Percentiles rank a stretch among this genome's conserved stretches.
These are phyloP conservation scores for Sipha flava DNA, from an alignment of 1,140 invertebrate genomes.

Conservation along the genomic window DNA sequence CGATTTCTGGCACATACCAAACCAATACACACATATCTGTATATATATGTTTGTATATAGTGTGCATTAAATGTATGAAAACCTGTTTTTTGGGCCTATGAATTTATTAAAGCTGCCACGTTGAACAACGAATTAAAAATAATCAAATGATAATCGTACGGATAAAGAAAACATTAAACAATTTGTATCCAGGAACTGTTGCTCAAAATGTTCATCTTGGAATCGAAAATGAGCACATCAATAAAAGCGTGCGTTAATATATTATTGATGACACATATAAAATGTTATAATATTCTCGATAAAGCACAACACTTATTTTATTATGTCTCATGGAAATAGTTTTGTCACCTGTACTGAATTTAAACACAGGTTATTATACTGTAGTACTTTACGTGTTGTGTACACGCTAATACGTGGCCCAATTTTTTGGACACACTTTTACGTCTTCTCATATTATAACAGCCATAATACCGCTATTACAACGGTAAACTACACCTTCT, in stretches of 20 bases:
- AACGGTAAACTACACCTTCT: slow-evolving; percentile 33
- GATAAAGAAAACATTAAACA: neutral
- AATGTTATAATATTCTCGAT: neutral
- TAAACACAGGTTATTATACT: neutral
- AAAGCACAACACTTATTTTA: neutral
- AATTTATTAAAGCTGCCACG: neutral
- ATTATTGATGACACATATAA: neutral
- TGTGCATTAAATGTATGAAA: too few relatives aligned
- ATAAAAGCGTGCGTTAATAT: neutral
- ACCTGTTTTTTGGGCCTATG: neutral
- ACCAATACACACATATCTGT: neutral
- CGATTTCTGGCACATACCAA: neutral
- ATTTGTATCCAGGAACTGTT: too few relatives aligned
- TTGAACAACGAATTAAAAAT: neutral
- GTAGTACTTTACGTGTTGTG: neutral
- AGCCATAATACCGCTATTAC: slow-evolving; percentile 31
- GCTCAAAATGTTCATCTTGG: neutral
- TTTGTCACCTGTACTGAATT: slow-evolving; percentile 10
- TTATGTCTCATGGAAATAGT: slow-evolving; percentile 3
- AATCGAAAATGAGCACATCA: neutral
- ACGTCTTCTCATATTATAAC: slow-evolving; percentile 23
- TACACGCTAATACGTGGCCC: slow-evolving; percentile 26
- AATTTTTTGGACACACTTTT: slow-evolving; percentile 32
- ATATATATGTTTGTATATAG: too few relatives aligned
- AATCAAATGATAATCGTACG: neutral